Evolutionary conservation across 2,888 invertebrate genomes (phyloP).

Genomic region (Dione vanillae): DNA sequence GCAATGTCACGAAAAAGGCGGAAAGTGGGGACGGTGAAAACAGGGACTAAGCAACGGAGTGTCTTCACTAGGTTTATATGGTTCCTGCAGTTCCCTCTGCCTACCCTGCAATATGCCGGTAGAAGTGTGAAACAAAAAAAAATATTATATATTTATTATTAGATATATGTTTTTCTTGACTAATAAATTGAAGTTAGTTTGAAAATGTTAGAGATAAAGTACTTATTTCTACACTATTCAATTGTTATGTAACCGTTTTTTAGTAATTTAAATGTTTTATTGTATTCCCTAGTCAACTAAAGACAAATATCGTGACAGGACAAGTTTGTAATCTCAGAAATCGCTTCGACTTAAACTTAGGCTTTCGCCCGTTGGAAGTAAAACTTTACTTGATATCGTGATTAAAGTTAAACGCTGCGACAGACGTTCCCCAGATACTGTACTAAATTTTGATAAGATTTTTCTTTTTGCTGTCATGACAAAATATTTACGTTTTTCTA

Average conservation of each 20-base stretch:
- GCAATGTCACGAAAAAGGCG: too few relatives aligned
- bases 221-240: background rate
- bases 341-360: conserved; percentile 26
- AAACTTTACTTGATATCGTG: conserved; percentile 25
- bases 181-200: background rate
- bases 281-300: conserved; percentile 3
- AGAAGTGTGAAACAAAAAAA: too few relatives aligned
- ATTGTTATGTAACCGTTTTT: background rate
- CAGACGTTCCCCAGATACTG: conserved; percentile 22
- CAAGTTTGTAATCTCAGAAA: conserved; percentile 25
- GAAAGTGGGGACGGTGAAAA: too few relatives aligned
- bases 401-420: conserved; percentile 25
- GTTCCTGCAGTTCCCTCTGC: too few relatives aligned
- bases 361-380: conserved; percentile 14
- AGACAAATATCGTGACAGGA: conserved; percentile 14
- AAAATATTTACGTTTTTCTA: background rate
- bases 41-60: too few relatives aligned
- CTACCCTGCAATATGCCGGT: too few relatives aligned
- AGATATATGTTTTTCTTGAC: too few relatives aligned
- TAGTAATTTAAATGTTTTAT: background rate
- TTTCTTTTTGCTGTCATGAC: background rate
- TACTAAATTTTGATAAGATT: conserved; percentile 4
- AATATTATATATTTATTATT: too few relatives aligned
- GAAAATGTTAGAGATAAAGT: background rate
- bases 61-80: too few relatives aligned